Evolutionary conservation across 2,113 vertebrate species (phyloP).

Genomic region (Oxyruncus cristatus): DNA sequence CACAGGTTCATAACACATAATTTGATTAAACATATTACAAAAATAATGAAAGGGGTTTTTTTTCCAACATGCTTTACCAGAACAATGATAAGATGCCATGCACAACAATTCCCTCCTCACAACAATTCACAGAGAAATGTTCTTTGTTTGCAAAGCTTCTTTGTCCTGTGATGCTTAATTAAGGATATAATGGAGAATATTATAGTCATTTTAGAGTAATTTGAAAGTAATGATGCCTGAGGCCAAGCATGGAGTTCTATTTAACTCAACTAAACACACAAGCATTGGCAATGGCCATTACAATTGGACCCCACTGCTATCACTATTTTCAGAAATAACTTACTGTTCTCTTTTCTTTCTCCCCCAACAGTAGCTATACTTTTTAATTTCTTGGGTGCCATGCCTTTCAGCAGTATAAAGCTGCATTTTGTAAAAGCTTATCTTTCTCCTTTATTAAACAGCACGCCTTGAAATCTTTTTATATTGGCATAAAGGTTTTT

Average conservation of each 20-base stretch:
- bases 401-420: background rate
- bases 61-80: background rate
- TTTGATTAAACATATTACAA: conserved; percentile 14
- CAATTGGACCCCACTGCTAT: background rate
- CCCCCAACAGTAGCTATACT: background rate
- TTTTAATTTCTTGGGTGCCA: background rate
- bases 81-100: background rate
- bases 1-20: background rate
- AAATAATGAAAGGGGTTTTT: background rate
- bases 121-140: background rate
- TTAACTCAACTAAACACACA: conserved; percentile 18
- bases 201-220: conserved; percentile 39
- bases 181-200: conserved; percentile 60
- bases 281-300: background rate
- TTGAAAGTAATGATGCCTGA: conserved; percentile 55
- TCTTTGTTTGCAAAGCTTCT: conserved; percentile 52
- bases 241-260: conserved; percentile 1
- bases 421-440: background rate
- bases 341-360: background rate
- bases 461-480: background rate
- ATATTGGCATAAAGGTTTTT: background rate
- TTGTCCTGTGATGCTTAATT: conserved; percentile 60
- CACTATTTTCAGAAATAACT: background rate
- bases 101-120: conserved; percentile 16
- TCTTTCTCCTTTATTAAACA: background rate